Conservation (phyloP, 2,797 vertebrate species). For the Mycteria americana region DNA sequence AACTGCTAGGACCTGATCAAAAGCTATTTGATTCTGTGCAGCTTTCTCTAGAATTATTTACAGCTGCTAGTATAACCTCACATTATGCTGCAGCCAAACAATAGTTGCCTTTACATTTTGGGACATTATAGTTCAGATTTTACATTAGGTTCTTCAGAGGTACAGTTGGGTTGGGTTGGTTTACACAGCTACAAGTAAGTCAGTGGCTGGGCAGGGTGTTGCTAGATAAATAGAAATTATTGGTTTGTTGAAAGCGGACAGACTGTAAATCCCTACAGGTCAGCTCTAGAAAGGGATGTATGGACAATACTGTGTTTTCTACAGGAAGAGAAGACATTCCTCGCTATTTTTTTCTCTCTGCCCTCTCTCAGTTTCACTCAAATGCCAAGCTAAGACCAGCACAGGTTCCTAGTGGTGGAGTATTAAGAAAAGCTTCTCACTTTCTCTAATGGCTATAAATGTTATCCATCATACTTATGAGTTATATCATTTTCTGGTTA, state of each 20-base stretch:
- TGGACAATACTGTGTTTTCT: background rate
- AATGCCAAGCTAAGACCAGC: background rate
- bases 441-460: background rate
- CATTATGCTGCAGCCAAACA: background rate
- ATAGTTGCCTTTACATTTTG: background rate
- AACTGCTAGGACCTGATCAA: background rate
- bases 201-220: background rate
- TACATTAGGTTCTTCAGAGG: background rate
- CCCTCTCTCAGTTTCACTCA: background rate
- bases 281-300: background rate
- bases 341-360: background rate
- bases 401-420: background rate
- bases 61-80: background rate
- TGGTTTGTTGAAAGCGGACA: background rate
- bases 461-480: background rate
- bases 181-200: background rate
- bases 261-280: background rate
- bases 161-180: background rate
- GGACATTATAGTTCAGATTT: background rate
- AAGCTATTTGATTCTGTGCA: background rate
- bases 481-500: background rate
- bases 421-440: background rate
- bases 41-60: background rate
- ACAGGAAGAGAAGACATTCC: background rate
- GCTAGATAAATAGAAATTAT: background rate